These are phyloP conservation scores for Okapia johnstoni DNA, from an alignment of 2,113 vertebrate genomes.

Conservation along the genomic window DNA sequence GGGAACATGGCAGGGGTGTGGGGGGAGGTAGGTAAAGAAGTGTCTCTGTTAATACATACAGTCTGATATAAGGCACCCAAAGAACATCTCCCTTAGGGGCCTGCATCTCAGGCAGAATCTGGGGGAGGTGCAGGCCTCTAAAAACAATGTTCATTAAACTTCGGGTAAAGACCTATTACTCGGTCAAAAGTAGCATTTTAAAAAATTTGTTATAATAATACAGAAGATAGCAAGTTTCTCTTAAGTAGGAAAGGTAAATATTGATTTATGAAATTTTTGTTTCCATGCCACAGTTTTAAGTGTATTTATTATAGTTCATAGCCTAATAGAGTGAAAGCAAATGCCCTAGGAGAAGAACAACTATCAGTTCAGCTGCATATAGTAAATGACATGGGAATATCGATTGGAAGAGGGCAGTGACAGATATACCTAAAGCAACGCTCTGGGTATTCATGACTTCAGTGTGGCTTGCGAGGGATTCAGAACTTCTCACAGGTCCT, in stretches of 20 bases:
- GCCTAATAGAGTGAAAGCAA: neutral
- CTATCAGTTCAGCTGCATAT: neutral
- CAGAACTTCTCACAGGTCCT: neutral
- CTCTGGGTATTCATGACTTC: neutral
- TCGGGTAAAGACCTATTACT: neutral
- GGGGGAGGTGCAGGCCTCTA: neutral
- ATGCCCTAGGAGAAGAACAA: neutral
- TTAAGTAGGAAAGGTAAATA: neutral
- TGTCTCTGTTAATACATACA: neutral
- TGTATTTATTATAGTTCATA: neutral
- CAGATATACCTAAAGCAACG: neutral
- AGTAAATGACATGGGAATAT: neutral
- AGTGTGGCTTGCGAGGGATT: neutral
- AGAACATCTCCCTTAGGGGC: neutral
- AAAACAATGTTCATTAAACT: neutral
- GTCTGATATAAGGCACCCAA: neutral
- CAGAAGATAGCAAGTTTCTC: neutral
- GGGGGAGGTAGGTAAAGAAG: neutral
- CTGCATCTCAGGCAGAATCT: neutral
- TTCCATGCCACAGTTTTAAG: neutral
- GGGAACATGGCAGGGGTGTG: rapidly evolving
- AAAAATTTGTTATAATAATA: neutral
- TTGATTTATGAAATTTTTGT: neutral
- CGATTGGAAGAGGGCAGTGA: neutral
- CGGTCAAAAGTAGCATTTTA: neutral